phyloP scores from a whole-genome alignment of 2,888 invertebrate species.

The Ormyrus pomaceus region DNA sequence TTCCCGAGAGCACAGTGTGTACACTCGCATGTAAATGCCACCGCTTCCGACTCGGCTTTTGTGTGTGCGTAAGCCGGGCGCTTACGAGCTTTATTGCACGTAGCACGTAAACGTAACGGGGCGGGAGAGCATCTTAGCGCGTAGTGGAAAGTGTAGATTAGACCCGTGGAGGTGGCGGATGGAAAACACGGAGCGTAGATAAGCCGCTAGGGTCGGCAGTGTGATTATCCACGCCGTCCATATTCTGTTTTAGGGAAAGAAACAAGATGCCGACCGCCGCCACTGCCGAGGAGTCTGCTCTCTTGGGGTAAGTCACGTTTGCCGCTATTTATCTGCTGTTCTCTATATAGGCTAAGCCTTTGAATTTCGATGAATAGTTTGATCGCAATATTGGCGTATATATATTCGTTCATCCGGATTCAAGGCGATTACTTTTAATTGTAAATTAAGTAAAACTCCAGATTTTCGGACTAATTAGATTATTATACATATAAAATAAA shows the following conservation, averaged over 20 bases:
- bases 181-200: constrained; percentile 43
- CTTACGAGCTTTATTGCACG: constrained; percentile 28
- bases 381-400: not conserved
- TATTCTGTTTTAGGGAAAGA: constrained; percentile 74
- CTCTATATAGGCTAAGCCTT: not conserved
- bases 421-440: constrained; percentile 7
- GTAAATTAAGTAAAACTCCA: constrained; percentile 14
- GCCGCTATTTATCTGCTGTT: not conserved
- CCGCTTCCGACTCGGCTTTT: no score
- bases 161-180: constrained; percentile 16
- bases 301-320: constrained; percentile 86
- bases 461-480: not conserved
- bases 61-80: not conserved
- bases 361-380: constrained; percentile 19
- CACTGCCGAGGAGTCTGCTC: constrained; percentile 89
- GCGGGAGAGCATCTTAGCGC: not conserved
- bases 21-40: no score
- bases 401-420: constrained; percentile 24
- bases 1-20: no score
- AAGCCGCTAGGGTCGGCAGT: constrained; percentile 67
- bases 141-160: constrained; percentile 2
- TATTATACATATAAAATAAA: not conserved
- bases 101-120: constrained; percentile 6
- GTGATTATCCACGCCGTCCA: constrained; percentile 72
- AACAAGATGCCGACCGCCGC: constrained; percentile 84